Conservation (phyloP, 2,888 invertebrate species). For the Acronicta aceris region DNA sequence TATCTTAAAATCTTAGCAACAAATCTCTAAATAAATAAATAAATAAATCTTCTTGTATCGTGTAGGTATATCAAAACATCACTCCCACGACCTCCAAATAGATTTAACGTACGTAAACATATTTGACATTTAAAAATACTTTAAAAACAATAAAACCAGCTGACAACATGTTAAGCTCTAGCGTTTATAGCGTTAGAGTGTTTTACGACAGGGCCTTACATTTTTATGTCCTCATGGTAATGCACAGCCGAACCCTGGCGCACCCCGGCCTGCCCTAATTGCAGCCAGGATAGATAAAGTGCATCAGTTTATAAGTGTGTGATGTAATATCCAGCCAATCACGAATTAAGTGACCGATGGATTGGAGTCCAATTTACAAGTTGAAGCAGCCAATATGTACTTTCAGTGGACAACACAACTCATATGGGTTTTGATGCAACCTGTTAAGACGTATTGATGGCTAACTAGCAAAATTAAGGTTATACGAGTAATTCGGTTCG, state of each 20-base stretch:
- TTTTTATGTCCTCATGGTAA: slow-evolving; percentile 75
- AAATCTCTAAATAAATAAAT: too few species aligned
- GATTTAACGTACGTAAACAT: too few species aligned
- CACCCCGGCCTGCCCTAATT: slow-evolving; percentile 60
- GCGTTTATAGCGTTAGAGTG: slow-evolving; percentile 49
- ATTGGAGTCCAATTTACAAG: slow-evolving; percentile 24
- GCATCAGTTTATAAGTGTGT: slow-evolving; percentile 67
- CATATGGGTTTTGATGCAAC: too few species aligned
- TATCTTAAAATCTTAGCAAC: too few species aligned
- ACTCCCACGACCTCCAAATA: neutral
- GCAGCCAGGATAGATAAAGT: slow-evolving; percentile 65
- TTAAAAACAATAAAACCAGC: slow-evolving; percentile 39
- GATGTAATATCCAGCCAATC: slow-evolving; percentile 55
- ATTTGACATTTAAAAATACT: slow-evolving; percentile 11
- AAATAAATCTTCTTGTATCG: too few species aligned
- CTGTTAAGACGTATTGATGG: too few species aligned
- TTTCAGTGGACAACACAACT: too few species aligned
- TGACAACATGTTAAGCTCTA: slow-evolving; percentile 37
- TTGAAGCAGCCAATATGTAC: neutral
- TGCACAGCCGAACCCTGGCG: slow-evolving; percentile 43
- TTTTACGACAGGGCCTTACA: slow-evolving; percentile 62
- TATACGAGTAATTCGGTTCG: too few species aligned
- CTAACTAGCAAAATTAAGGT: too few species aligned
- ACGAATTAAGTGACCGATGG: slow-evolving; percentile 31
- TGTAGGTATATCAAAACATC: neutral